A percentile compares a stretch with the other conserved stretches of the same genome.
phyloP scores from a whole-genome alignment of 1,140 invertebrate genomes.

The Aphidius gifuensis region DNA sequence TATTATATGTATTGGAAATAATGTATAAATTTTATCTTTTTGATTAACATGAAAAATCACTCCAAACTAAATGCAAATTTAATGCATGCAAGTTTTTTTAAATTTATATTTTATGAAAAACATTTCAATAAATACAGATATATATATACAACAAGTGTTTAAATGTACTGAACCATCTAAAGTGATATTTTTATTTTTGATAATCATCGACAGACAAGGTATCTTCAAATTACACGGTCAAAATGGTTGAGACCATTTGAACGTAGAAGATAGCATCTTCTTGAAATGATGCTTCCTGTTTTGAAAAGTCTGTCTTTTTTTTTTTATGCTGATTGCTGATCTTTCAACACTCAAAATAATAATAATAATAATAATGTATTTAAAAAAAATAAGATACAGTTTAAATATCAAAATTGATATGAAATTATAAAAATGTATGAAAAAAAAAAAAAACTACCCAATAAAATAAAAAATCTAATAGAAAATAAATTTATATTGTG shows the following conservation, averaged over 20 bases:
- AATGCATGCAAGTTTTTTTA: conserved; percentile 26
- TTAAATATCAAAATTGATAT: too few relatives aligned
- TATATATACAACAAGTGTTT: conserved; percentile 47
- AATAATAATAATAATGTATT: too few relatives aligned
- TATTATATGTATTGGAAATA: too few relatives aligned
- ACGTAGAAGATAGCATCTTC: conserved; percentile 1
- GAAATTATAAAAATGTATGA: too few relatives aligned
- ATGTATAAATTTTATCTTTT: conserved; percentile 53
- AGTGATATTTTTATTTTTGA: conserved; percentile 25
- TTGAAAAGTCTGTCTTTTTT: neutral
- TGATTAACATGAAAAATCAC: conserved; percentile 53
- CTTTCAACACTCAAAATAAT: too few relatives aligned
- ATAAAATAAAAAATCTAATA: neutral
- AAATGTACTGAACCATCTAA: conserved; percentile 20
- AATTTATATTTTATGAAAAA: neutral
- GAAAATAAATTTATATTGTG: neutral
- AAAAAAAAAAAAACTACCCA: neutral
- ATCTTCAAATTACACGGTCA: conserved; percentile 28
- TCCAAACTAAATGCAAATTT: conserved; percentile 48
- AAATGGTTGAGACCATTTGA: conserved; percentile 14
- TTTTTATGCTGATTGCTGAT: too few relatives aligned
- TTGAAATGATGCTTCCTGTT: conserved; percentile 2
- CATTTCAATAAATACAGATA: conserved; percentile 15
- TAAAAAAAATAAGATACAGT: too few relatives aligned
- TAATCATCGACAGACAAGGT: conserved; percentile 32